Percentiles rank a stretch among this genome's conserved stretches.
Evolutionary conservation across 2,888 invertebrate genomes (phyloP).

Genomic region (Cheilosia soror): DNA sequence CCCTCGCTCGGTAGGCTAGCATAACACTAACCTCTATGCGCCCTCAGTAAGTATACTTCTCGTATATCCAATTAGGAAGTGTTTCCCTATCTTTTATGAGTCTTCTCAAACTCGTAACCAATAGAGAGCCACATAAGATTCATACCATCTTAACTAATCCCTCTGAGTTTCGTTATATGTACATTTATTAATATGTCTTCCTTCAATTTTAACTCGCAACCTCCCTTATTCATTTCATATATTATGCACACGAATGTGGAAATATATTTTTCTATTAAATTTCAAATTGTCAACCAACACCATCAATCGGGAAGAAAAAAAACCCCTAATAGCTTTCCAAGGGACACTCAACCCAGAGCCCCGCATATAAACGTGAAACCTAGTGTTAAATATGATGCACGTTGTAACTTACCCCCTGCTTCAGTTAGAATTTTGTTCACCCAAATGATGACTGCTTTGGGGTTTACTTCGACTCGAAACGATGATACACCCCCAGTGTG

Average conservation of each 20-base stretch:
- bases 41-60: no score
- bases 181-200: no score
- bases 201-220: slow-evolving; percentile 3
- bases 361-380: slow-evolving; percentile 24
- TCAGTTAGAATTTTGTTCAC: slow-evolving; percentile 22
- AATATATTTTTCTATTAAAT: slow-evolving; percentile 60
- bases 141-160: no score
- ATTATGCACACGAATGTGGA: slow-evolving; percentile 7
- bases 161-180: no score
- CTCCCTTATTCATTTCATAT: slow-evolving; percentile 1
- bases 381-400: slow-evolving; percentile 56
- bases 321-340: slow-evolving; percentile 62
- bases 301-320: slow-evolving; percentile 51
- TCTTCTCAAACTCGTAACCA: no score
- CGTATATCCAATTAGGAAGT: no score
- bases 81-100: no score
- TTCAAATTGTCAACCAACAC: slow-evolving; percentile 67
- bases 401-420: slow-evolving; percentile 39
- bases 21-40: no score
- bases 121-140: no score
- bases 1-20: no score
- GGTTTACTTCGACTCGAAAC: slow-evolving; percentile 31
- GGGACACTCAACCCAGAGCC: slow-evolving; percentile 57
- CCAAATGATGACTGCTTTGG: slow-evolving; percentile 63
- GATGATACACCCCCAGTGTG: slow-evolving; percentile 28